These are phyloP conservation scores for Notodonta ziczac DNA, from an alignment of 2,888 invertebrate species.

Conservation along the genomic window DNA sequence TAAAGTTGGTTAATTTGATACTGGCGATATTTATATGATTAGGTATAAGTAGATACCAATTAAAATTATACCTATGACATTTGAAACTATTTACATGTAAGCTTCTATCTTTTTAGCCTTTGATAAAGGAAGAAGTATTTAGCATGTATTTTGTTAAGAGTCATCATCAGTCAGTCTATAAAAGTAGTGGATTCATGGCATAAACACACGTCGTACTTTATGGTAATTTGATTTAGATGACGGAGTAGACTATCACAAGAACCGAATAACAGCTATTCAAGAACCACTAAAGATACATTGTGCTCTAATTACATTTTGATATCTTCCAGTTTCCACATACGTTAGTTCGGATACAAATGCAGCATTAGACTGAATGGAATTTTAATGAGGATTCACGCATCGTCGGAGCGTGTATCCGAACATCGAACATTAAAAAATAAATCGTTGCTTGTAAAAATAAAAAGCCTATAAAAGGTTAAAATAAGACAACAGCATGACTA, in stretches of 20 bases:
- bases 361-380: constrained; percentile 38
- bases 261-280: not conserved
- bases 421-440: constrained; percentile 9
- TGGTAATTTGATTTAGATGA: not conserved
- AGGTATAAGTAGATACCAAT: too few relatives aligned
- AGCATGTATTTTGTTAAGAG: too few relatives aligned
- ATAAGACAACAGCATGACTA: constrained; percentile 7
- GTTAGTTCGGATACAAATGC: constrained; percentile 28
- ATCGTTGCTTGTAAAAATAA: constrained; percentile 4
- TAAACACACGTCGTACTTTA: not conserved
- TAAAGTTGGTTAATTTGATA: too few relatives aligned
- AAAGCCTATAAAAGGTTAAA: constrained; percentile 12
- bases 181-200: too few relatives aligned
- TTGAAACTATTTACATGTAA: too few relatives aligned
- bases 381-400: constrained; percentile 38
- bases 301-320: constrained; percentile 44
- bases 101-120: too few relatives aligned
- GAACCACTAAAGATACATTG: not conserved
- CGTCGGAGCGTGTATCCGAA: constrained; percentile 21
- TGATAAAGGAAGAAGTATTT: too few relatives aligned
- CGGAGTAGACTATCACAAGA: not conserved
- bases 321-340: constrained; percentile 21
- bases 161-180: too few relatives aligned
- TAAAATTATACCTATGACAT: too few relatives aligned
- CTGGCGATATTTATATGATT: too few relatives aligned